These are phyloP conservation scores for Perognathus longimembris DNA, from an alignment of 2,113 vertebrate species.

Conservation along the genomic window DNA sequence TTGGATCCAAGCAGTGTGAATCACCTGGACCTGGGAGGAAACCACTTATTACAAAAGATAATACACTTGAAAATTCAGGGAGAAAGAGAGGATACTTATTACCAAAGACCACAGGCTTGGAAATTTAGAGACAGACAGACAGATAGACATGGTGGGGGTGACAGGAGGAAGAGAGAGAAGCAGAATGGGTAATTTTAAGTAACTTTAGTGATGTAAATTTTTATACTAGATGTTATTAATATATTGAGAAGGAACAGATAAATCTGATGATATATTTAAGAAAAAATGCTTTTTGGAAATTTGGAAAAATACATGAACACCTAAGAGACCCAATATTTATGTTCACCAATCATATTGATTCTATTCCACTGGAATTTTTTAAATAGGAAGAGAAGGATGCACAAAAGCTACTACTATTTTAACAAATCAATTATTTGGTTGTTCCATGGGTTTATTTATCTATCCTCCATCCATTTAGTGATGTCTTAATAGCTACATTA, in stretches of 20 bases:
- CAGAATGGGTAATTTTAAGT: neutral
- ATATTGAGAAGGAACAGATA: neutral
- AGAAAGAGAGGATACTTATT: neutral
- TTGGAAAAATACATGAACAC: neutral
- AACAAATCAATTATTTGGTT: neutral
- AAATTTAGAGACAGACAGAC: no score
- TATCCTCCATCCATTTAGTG: neutral
- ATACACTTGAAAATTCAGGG: neutral
- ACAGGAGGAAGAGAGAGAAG: neutral
- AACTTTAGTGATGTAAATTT: neutral
- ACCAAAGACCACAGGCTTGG: no score
- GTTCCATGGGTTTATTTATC: neutral
- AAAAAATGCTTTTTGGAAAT: neutral
- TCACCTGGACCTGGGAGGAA: slow-evolving; percentile 60
- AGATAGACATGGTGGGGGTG: no score
- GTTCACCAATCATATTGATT: neutral
- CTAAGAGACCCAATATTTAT: neutral
- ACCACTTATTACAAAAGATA: slow-evolving; percentile 48
- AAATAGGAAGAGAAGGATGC: neutral
- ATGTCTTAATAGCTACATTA: neutral
- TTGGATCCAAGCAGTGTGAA: slow-evolving; percentile 37
- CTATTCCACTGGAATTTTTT: neutral
- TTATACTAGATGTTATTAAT: neutral
- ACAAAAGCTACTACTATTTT: neutral
- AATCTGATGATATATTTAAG: neutral